Conservation (phyloP, 2,797 vertebrate species). For the Anguilla megastoma region DNA sequence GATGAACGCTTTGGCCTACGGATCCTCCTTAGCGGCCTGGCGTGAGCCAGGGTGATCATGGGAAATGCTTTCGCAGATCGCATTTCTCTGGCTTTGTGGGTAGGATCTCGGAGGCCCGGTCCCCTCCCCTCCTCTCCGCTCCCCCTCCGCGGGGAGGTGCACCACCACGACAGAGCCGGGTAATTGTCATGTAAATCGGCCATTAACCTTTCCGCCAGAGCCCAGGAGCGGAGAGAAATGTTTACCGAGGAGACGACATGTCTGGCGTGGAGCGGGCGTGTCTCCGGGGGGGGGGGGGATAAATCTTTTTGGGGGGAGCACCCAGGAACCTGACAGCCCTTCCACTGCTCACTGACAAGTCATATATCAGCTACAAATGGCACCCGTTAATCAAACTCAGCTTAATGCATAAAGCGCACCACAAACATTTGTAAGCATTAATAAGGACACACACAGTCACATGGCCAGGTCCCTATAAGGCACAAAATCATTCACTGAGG, state of each 20-base stretch:
- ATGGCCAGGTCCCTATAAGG: neutral
- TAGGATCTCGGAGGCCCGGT: no score
- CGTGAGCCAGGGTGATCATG: neutral
- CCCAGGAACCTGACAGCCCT: neutral
- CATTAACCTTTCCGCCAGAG: conserved; percentile 35
- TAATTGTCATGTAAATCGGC: conserved; percentile 31
- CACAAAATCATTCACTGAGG: neutral
- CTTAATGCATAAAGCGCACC: neutral
- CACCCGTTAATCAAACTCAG: neutral
- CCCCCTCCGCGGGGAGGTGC: neutral
- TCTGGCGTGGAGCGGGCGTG: neutral
- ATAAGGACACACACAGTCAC: neutral
- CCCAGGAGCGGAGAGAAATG: conserved; percentile 19
- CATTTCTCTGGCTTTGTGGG: no score
- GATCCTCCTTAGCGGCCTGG: neutral
- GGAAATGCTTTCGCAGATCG: neutral
- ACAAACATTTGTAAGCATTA: neutral
- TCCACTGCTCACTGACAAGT: neutral
- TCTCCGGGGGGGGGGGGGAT: neutral
- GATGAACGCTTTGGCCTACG: neutral
- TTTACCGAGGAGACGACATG: conserved; percentile 27
- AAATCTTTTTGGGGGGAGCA: conserved; percentile 9
- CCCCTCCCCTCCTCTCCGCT: neutral
- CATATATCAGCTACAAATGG: neutral
- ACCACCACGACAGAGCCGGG: conserved; percentile 13